Evolutionary conservation across 1,140 invertebrate species (phyloP), one percentile per base, ranked within the genome.

Genomic region (Metopolophium dirhodum): DNA sequence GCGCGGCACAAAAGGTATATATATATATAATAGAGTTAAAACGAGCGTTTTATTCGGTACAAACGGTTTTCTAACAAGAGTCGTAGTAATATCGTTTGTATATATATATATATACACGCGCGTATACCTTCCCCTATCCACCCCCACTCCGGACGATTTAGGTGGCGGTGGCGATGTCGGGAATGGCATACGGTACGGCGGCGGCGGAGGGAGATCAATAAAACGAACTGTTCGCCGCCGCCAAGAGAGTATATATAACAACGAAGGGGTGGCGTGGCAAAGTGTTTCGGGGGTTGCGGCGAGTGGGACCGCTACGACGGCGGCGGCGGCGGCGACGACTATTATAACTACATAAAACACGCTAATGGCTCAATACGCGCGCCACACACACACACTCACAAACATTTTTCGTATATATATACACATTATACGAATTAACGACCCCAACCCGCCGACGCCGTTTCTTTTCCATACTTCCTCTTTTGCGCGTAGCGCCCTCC

Each of bases 331-430:
- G 87, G 54, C 88, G 90, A 77, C 93, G 87, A 83, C 93, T 93
- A 93, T 92, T 93, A 93, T 93, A 93, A 90, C 93, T 90, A 82
- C 57, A 87, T 90, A 93, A 88, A 90, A 89, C 88, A 89, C 87
- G 51, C 87, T 85, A 93, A 88, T 90, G 90, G 88, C 93, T 90
- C 93, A 88, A 89, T 93, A 89, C 57, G 77, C 83, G 93, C 54
- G 85, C 41, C n/a, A 57, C 88, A 57, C 35, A 37, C 88, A 37
- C 88, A 54, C 88, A 57, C 88, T 30, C 88, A 37, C 30, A 88
- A 35, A 88, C 86, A 30, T 47, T 86, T 86, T 87, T 47, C 85
- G 30, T 87, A 47, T 85, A 35, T 77, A 77, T 85, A 35, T 35
- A 37, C 41, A 41, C 41, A 41, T 41, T 85, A 88, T 54, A 89